Evolutionary conservation across 1,140 invertebrate species (phyloP).

Genomic region (Periplaneta americana): DNA sequence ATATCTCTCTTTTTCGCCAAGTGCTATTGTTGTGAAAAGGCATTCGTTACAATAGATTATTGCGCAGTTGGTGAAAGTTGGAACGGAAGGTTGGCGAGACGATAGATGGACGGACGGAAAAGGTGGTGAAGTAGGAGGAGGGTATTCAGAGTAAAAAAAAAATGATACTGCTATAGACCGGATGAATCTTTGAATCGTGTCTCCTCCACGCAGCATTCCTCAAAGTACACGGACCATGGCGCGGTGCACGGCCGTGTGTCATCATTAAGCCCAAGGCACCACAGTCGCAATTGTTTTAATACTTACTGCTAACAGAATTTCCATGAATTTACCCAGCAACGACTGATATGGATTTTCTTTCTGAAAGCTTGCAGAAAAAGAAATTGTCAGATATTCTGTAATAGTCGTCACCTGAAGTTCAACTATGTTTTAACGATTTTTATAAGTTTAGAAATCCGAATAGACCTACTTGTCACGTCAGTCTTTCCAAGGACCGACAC

Average conservation of each 20-base stretch:
- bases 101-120: background rate
- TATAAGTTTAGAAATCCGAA: too few relatives aligned
- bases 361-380: too few relatives aligned
- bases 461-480: too few relatives aligned
- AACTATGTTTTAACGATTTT: too few relatives aligned
- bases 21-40: background rate
- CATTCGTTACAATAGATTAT: background rate
- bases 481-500: too few relatives aligned
- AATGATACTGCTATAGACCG: background rate
- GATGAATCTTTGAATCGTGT: conserved; percentile 5
- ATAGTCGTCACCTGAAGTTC: too few relatives aligned
- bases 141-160: background rate
- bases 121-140: background rate
- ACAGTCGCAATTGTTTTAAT: background rate
- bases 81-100: background rate
- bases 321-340: too few relatives aligned
- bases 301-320: too few relatives aligned
- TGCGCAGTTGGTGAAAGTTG: background rate
- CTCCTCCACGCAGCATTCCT: background rate
- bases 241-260: background rate
- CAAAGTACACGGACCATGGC: background rate
- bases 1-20: background rate
- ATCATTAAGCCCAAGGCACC: background rate
- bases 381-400: too few relatives aligned
- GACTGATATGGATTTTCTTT: too few relatives aligned